Conservation (phyloP, 1,140 invertebrate genomes). For the Anastrepha obliqua region DNA sequence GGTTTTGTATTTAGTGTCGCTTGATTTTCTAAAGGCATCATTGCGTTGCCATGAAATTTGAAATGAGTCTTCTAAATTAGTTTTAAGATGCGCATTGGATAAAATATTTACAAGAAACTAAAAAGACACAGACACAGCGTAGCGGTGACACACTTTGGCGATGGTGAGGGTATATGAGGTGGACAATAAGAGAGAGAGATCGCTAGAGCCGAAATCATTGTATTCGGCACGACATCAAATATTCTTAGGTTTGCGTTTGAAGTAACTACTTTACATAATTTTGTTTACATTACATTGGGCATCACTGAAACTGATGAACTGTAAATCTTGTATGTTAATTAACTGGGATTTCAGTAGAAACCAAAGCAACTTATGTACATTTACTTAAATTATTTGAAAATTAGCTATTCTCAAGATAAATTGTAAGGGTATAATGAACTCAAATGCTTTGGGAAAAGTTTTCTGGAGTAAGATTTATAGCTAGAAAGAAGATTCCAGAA, state of each 20-base stretch:
- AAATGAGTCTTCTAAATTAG: slow-evolving; percentile 31
- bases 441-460: too few relatives aligned
- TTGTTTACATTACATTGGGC: slow-evolving; percentile 4
- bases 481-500: too few relatives aligned
- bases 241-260: not conserved
- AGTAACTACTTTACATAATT: slow-evolving; percentile 38
- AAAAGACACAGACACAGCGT: not conserved
- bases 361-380: not conserved
- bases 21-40: slow-evolving; percentile 25
- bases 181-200: not conserved
- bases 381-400: slow-evolving; percentile 8
- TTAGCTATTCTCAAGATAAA: too few relatives aligned
- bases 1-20: slow-evolving; percentile 9
- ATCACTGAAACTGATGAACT: slow-evolving; percentile 25
- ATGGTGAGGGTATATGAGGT: not conserved
- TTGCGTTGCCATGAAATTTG: slow-evolving; percentile 23
- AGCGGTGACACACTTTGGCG: slow-evolving; percentile 15
- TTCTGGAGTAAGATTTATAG: too few relatives aligned
- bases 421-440: too few relatives aligned
- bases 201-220: not conserved
- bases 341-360: not conserved
- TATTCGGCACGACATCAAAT: not conserved
- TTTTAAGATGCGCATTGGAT: slow-evolving; percentile 29
- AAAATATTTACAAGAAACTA: slow-evolving; percentile 2
- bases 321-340: slow-evolving; percentile 29